Conservation (phyloP, 2,113 vertebrate species). For the Ornithorhynchus anatinus region DNA sequence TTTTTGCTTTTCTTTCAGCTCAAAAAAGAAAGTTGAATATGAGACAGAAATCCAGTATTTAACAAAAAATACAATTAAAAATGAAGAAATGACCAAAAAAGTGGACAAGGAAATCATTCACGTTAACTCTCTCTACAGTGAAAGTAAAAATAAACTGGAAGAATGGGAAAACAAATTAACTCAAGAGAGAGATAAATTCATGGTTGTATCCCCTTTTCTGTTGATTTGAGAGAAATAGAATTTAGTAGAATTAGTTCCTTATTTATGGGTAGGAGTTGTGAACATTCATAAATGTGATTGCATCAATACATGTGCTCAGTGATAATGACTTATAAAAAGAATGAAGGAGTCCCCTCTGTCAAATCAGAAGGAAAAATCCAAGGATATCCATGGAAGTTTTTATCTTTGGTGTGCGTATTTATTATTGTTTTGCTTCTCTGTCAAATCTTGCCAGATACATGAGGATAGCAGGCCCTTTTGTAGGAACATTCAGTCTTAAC, state of each 20-base stretch:
- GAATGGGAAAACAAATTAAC: conserved; percentile 58
- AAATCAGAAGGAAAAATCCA: not conserved
- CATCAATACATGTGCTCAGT: not conserved
- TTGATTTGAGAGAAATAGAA: not conserved
- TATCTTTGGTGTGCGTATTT: too few relatives aligned
- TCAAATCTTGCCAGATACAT: too few relatives aligned
- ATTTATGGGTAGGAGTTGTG: not conserved
- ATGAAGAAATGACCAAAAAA: conserved; percentile 67
- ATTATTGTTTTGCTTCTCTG: too few relatives aligned
- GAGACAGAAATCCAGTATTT: conserved; percentile 54
- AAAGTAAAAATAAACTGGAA: conserved; percentile 62
- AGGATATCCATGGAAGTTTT: not conserved
- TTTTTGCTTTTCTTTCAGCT: conserved; percentile 46
- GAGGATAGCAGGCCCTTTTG: too few relatives aligned
- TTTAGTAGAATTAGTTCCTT: not conserved
- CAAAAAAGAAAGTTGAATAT: conserved; percentile 18
- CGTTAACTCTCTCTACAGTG: conserved; percentile 50
- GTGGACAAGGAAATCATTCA: conserved; percentile 66
- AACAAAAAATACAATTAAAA: conserved; percentile 58
- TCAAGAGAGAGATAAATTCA: conserved; percentile 52
- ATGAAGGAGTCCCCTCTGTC: not conserved
- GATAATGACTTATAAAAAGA: not conserved
- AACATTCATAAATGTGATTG: not conserved
- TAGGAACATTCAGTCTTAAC: too few relatives aligned
- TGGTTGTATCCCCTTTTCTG: conserved; percentile 46